Base-by-base conservation (phyloP, 2,888 invertebrate species). In the Synanthedon vespiformis region DNA sequence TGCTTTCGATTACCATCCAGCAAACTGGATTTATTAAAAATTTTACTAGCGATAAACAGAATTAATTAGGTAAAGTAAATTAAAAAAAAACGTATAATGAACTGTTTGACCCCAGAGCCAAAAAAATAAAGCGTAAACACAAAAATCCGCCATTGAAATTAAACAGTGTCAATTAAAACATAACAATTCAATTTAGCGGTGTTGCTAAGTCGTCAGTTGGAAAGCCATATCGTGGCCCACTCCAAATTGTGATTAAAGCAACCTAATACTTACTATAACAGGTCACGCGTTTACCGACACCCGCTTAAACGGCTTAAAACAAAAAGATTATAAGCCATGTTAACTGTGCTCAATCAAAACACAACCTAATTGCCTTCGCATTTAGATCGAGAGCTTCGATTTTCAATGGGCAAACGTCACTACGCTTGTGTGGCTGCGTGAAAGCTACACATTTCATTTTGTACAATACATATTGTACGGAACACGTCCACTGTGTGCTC, bases 181-280 rank as follows among this genome's bases (percentile, higher is more conserved):
- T 54, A 67, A 77, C 74, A 77, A 73, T 67, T 70, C 72, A 75
- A 81, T 81, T 74, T 63, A 68, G 65, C 68, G 59, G 66, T 72
- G 76, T 80, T 77, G 74, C 77, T 71, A 77, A 70, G 74, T 77
- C 73, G 73, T 72, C 78, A 72, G 68, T 74, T 74, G 74, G 76
- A 84, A 85, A 85, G 81, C 79, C 82, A 80, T 83, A 85, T 74
- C 77, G 75, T 80, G 72, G 73, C 80, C 78, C 82, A 84, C 84
- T 85, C 85, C 77, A 81, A 86, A 85, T 85, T 84, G 85, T 87
- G 86, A 87, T 86, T 86, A 86, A 86, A 81, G 77, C 80, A 84
- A 80, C 84, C 84, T 81, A 85, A 86, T 85, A 84, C 84, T 86
- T 83, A 86, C 85, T 86, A 83, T 83, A 85, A 86, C 86, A 83